Percentiles rank a stretch among this genome's conserved stretches.
Evolutionary conservation across 2,888 invertebrate genomes (phyloP).

Genomic region (Drosophila mimetica): DNA sequence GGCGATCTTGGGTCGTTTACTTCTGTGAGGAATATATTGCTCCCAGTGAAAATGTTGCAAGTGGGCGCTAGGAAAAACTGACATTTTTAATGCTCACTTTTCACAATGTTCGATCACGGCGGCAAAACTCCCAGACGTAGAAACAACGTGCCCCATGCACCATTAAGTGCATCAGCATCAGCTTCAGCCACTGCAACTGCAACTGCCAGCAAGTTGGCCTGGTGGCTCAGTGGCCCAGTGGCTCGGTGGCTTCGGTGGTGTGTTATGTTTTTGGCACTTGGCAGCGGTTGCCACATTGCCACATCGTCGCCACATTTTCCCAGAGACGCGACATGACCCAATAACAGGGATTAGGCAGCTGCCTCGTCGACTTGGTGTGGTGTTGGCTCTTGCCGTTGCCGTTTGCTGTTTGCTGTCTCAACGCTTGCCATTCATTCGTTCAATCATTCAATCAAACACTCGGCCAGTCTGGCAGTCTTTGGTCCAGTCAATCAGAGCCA

Average conservation of each 20-base stretch:
- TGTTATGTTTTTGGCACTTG: constrained; percentile 76
- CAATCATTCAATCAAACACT: constrained; percentile 75
- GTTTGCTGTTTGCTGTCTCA: constrained; percentile 37
- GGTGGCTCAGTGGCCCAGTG: constrained; percentile 29
- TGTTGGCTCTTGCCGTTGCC: neutral
- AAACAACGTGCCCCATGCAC: constrained; percentile 60
- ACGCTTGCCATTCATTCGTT: constrained; percentile 70
- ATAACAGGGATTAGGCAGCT: constrained; percentile 77
- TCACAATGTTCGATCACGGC: constrained; percentile 70
- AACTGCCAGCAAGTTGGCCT: neutral
- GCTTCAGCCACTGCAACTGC: constrained; percentile 29
- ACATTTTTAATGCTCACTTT: constrained; percentile 64
- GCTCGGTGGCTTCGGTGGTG: constrained; percentile 39
- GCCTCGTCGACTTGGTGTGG: constrained; percentile 36
- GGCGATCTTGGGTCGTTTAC: neutral
- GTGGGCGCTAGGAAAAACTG: constrained; percentile 34
- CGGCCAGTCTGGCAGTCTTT: constrained; percentile 18
- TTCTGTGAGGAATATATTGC: constrained; percentile 38
- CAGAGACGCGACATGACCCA: constrained; percentile 76
- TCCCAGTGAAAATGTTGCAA: constrained; percentile 58
- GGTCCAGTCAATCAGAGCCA: constrained; percentile 55
- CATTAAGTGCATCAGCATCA: constrained; percentile 70
- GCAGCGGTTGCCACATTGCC: constrained; percentile 72
- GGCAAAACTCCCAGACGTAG: constrained; percentile 36
- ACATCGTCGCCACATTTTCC: constrained; percentile 74